These are phyloP conservation scores for Gallinago undulata DNA, from an alignment of 2,113 vertebrate genomes.

Conservation along the genomic window DNA sequence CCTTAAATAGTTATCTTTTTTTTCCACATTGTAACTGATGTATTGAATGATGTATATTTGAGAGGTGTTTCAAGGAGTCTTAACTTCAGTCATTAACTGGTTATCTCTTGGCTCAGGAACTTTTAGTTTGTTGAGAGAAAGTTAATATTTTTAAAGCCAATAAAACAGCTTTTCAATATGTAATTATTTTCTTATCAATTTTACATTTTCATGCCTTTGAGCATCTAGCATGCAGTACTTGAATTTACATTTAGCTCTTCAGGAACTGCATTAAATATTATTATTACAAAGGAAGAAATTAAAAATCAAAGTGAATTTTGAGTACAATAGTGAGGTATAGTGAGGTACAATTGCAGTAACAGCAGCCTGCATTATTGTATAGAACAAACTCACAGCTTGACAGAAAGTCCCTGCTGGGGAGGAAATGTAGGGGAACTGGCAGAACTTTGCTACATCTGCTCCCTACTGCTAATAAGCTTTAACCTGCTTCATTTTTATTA, in stretches of 20 bases:
- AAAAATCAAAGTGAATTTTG: slow-evolving; percentile 79
- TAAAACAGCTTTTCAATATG: slow-evolving; percentile 56
- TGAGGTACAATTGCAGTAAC: slow-evolving; percentile 75
- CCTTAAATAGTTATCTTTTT: slow-evolving; percentile 48
- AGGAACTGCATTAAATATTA: slow-evolving; percentile 69
- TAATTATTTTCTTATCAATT: slow-evolving; percentile 73
- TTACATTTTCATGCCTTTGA: slow-evolving; percentile 59
- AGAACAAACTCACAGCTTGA: slow-evolving; percentile 81
- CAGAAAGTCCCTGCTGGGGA: slow-evolving; percentile 88
- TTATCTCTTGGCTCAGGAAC: slow-evolving; percentile 48
- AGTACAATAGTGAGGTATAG: slow-evolving; percentile 55
- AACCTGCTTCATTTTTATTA: slow-evolving; percentile 92
- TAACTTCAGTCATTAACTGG: slow-evolving; percentile 55
- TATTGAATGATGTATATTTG: slow-evolving; percentile 59
- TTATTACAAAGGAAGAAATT: slow-evolving; percentile 70
- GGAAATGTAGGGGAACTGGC: slow-evolving; percentile 94
- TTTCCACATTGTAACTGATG: slow-evolving; percentile 30
- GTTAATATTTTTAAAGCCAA: slow-evolving; percentile 60
- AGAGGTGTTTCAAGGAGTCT: slow-evolving; percentile 52
- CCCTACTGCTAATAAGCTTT: slow-evolving; percentile 89
- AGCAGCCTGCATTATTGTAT: slow-evolving; percentile 78
- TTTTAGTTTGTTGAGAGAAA: slow-evolving; percentile 47
- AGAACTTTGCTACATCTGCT: slow-evolving; percentile 89
- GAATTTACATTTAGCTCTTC: slow-evolving; percentile 68
- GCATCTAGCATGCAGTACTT: slow-evolving; percentile 44